These are phyloP conservation scores for Brachystomella parvula DNA, from an alignment of 1,140 invertebrate species.

Conservation along the genomic window DNA sequence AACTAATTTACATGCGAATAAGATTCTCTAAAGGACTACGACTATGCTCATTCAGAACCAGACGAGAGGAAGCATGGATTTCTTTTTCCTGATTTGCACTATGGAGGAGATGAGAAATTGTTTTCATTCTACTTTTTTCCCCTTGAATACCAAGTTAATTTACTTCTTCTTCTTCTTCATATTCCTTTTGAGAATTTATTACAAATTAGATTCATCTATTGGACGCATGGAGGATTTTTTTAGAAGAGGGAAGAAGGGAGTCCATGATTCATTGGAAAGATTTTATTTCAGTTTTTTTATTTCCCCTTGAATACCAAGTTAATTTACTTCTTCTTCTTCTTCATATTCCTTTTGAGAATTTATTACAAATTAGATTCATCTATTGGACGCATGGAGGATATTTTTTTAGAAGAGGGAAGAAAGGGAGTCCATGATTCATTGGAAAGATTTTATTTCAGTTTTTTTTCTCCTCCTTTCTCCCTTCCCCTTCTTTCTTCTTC, in stretches of 20 bases:
- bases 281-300: too few species aligned
- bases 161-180: neutral
- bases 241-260: neutral
- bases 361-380: conserved; percentile 13
- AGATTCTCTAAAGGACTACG: neutral
- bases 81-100: too few species aligned
- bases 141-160: neutral
- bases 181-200: conserved; percentile 5
- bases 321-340: neutral
- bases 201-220: conserved; percentile 11
- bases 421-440: neutral
- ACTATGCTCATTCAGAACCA: neutral
- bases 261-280: neutral
- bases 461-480: neutral
- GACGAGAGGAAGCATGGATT: neutral
- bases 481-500: conserved; percentile 3
- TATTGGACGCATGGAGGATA: neutral
- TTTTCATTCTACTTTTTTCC: too few species aligned
- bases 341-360: neutral
- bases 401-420: neutral
- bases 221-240: neutral
- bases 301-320: neutral
- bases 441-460: neutral
- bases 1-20: conserved; percentile 12
- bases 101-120: conserved; percentile 8